Evolutionary conservation across 1,140 invertebrate species (phyloP), one percentile per base, ranked within the genome.

Genomic region (Drosophila insularis): DNA sequence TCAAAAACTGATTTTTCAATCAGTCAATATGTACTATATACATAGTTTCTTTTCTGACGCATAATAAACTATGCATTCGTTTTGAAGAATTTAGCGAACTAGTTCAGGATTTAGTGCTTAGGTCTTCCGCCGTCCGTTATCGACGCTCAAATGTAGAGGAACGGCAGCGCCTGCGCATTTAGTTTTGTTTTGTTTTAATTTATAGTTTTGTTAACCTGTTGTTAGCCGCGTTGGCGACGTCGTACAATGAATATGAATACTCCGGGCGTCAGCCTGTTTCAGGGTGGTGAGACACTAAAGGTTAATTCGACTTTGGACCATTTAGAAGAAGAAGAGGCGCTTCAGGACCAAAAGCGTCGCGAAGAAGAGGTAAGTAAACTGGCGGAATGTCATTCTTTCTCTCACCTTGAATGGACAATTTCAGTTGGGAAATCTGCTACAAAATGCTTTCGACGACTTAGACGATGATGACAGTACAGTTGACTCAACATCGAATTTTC

Each of bases 231-330:
- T 43, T 40, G n/a, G 37, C 27, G 32, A 21, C 39, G 35, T 21
- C n/a, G 5, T 63, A 23, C 7, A 13, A 13, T 19, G 17, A 43
- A 40, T 23, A 87, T 89, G 93, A 93, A 94, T 55, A 93, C 91
- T 17, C 93, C 93, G 4, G 94, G 94, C 23, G 92, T 94, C 82
- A 94, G 94, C 90, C 84, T 94, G 58, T 94, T 94, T 74, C 93
- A 94, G 90, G 94, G 93, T 23, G 93, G 91, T 21, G 92, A 92
- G 6, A 93, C 93, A 63, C 92, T 94, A 53, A 93, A 94, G 66
- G 92, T 94, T 65, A 93, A 94, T 75, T 93, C 93, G 56, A 93
- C 92, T 74, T 84, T 92, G 58, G 93, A 93, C 72, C 91, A 93
- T 31, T 91, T 92, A 70, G 92, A 94, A 63, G 93, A 94, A 66